A percentile compares a stretch with the other conserved stretches of the same genome.
phyloP scores from a whole-genome alignment of 2,797 vertebrate genomes.

The Prunella strophiata region DNA sequence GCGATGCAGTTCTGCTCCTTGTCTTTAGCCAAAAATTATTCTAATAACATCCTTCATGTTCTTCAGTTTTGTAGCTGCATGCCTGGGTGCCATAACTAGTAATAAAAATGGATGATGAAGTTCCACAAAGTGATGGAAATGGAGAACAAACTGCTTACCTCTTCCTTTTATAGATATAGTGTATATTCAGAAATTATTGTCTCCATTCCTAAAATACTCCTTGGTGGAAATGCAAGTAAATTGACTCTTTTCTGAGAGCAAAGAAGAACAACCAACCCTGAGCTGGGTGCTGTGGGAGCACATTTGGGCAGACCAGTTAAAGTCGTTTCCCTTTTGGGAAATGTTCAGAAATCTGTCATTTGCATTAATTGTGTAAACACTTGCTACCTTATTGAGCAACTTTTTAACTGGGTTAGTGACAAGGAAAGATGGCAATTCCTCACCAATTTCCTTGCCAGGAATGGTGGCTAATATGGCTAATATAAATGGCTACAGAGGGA shows the following conservation, averaged over 20 bases:
- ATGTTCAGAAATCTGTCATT: background rate
- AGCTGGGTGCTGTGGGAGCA: background rate
- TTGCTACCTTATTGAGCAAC: background rate
- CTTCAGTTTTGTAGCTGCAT: background rate
- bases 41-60: background rate
- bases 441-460: background rate
- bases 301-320: background rate
- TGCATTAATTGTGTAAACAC: background rate
- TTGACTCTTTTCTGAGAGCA: background rate
- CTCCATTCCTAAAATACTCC: background rate
- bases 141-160: background rate
- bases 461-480: background rate
- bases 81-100: background rate
- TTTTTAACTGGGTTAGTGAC: background rate
- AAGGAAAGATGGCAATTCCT: background rate
- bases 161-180: background rate
- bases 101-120: background rate
- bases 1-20: slow-evolving; percentile 9
- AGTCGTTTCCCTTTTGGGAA: background rate
- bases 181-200: background rate
- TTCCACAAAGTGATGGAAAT: background rate
- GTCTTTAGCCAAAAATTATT: background rate
- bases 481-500: background rate
- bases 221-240: background rate
- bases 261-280: background rate